Base-by-base conservation (phyloP, 1,140 invertebrate species). In the Proales similis region DNA sequence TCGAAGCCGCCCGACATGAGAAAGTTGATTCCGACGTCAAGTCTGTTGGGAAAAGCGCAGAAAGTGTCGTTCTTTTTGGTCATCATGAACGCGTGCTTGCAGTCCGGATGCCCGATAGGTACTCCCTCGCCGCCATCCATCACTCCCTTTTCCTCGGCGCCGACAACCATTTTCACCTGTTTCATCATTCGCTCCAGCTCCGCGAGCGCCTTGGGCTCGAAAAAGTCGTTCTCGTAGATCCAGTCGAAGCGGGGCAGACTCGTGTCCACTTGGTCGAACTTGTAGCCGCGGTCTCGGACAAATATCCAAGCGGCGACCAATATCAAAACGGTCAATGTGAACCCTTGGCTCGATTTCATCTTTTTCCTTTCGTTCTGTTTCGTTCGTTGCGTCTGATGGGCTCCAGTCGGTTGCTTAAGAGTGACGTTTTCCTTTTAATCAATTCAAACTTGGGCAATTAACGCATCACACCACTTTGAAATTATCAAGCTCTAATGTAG, bases 1-100 rank as follows among this genome's bases (percentile, higher is more conserved):
- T 57, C 45, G 20, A 57, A 57, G 5, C 51, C 51, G 27, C 51
- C 51, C 19, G 51, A 42, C 32, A 42, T 57, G 17, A 57, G 36
- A 57, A 57, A 57, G 19, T 57, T 36, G 36, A 57, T 57, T 6
- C 51, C 51, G 12, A 57, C 51, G 11, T 57, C 51, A 5, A 57
- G 27, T 20, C 51, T 17, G n/a, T 57, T 57, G 24, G 51, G 45
- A 57, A 57, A 57, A n/a, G 39, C 36, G 45, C 51, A 57, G 17
- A 57, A 42, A 4, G 51, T 57, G 6, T 42, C 5, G 19, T 57
- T 57, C 30, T 42, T 20, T 29, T 39, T 57, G 11, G 45, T 6
- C 19, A 42, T 57, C 51, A 57, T 57, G 19, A 57, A 57, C n/a
- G 51, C 36, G 22, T 57, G 51, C 32, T 24, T 39, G 32, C 51